A percentile compares a stretch with the other conserved stretches of the same genome.
phyloP scores from a whole-genome alignment of 1,140 invertebrate species.

The Grapholita molesta region DNA sequence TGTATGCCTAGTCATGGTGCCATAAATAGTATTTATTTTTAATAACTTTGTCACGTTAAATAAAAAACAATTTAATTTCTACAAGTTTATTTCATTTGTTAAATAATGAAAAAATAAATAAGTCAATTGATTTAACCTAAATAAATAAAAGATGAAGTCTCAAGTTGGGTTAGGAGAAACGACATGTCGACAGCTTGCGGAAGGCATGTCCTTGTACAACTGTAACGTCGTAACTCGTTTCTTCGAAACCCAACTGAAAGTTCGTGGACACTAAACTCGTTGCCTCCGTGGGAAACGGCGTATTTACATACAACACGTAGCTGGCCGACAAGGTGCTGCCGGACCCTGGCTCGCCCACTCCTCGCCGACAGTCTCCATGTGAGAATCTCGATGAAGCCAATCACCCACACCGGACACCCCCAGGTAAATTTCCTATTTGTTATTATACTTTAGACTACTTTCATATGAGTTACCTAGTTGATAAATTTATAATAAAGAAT shows the following conservation, averaged over 20 bases:
- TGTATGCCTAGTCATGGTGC: not conserved
- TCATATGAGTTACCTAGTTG: slow-evolving; percentile 27
- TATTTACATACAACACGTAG: slow-evolving; percentile 54
- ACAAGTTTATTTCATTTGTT: slow-evolving; percentile 73
- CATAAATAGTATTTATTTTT: not conserved
- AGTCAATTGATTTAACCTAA: slow-evolving; percentile 55
- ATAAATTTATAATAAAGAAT: slow-evolving; percentile 10
- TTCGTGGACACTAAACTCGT: slow-evolving; percentile 51
- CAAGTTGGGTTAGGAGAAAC: slow-evolving; percentile 75
- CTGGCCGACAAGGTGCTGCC: not conserved
- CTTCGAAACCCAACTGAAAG: slow-evolving; percentile 75
- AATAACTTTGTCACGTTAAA: slow-evolving; percentile 44
- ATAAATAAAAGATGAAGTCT: slow-evolving; percentile 72
- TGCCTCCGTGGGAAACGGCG: slow-evolving; percentile 43
- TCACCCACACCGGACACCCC: not conserved
- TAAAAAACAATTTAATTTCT: slow-evolving; percentile 53
- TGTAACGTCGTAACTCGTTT: slow-evolving; percentile 39
- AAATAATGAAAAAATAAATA: slow-evolving; percentile 71
- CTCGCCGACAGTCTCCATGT: not conserved
- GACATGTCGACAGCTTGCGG: slow-evolving; percentile 21
- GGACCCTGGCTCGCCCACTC: not conserved
- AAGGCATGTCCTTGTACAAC: slow-evolving; percentile 21
- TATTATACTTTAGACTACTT: slow-evolving; percentile 3
- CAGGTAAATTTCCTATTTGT: not conserved
- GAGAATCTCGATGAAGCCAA: not conserved